Percentiles rank a stretch among this genome's conserved stretches.
Evolutionary conservation across 1,140 invertebrate genomes (phyloP).

Genomic region (Drosophila pandora): DNA sequence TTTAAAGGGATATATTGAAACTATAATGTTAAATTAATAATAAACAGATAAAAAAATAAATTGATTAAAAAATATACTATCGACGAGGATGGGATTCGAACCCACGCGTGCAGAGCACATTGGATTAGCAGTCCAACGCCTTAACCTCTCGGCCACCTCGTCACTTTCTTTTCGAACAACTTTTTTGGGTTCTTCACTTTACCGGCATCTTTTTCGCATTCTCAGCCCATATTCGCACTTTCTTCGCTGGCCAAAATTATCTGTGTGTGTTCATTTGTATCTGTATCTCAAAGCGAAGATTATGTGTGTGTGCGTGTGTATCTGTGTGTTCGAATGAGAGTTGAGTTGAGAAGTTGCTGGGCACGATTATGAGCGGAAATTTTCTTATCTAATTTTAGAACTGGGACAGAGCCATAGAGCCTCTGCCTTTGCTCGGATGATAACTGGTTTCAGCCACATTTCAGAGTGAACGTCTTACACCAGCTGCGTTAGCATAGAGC

Average conservation of each 20-base stretch:
- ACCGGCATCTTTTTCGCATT: conserved; percentile 4
- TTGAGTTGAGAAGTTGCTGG: conserved; percentile 9
- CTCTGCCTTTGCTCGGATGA: conserved; percentile 15
- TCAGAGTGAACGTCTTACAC: conserved; percentile 19
- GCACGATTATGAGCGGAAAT: conserved; percentile 27
- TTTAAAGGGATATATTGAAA: too few species aligned
- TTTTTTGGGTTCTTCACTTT: conserved; percentile 2
- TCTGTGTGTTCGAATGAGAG: conserved; percentile 3
- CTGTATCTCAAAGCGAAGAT: conserved; percentile 1
- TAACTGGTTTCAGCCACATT: conserved; percentile 33
- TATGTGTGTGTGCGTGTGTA: background rate
- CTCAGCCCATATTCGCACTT: conserved; percentile 10
- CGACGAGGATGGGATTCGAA: conserved; percentile 95
- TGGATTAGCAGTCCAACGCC: conserved; percentile 93
- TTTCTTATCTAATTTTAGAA: conserved; percentile 53
- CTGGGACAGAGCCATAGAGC: conserved; percentile 29
- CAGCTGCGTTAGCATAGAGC: conserved; percentile 40
- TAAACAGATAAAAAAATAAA: background rate
- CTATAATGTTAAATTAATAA: background rate
- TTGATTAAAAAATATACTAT: conserved; percentile 5
- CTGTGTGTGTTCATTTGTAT: background rate
- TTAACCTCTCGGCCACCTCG: conserved; percentile 96
- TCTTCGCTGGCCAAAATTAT: conserved; percentile 13
- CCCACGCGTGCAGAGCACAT: conserved; percentile 91
- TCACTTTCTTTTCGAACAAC: conserved; percentile 80